phyloP scores from a whole-genome alignment of 1,140 invertebrate species.

The Papilio glaucus region DNA sequence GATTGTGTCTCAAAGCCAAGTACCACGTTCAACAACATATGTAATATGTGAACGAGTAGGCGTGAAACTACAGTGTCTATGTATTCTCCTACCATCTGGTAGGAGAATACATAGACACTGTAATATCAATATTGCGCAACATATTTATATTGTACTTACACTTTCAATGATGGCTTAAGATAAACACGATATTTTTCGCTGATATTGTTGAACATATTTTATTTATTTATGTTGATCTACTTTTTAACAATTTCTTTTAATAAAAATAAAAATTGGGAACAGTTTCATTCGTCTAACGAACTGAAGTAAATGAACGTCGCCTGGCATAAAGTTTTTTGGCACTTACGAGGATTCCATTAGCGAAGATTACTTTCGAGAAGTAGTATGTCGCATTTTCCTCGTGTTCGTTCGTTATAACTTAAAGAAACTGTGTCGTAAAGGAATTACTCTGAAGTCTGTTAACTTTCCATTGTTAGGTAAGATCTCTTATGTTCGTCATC shows the following conservation, averaged over 20 bases:
- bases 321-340: slow-evolving; percentile 56
- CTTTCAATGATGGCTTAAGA: too few species aligned
- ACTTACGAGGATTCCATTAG: slow-evolving; percentile 44
- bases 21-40: too few species aligned
- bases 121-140: too few species aligned
- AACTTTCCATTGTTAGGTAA: background rate
- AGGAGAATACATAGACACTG: too few species aligned
- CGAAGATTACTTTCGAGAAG: slow-evolving; percentile 26
- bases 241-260: background rate
- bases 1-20: too few species aligned
- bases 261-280: slow-evolving; percentile 47
- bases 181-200: too few species aligned
- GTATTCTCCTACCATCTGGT: too few species aligned
- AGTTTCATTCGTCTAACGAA: slow-evolving; percentile 44
- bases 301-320: slow-evolving; percentile 43
- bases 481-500: background rate
- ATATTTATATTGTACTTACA: too few species aligned
- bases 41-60: too few species aligned
- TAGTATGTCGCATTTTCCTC: slow-evolving; percentile 25
- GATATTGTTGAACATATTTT: too few species aligned
- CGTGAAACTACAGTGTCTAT: too few species aligned
- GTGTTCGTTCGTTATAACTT: slow-evolving; percentile 14
- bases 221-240: background rate
- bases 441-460: slow-evolving; percentile 7
- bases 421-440: slow-evolving; percentile 10